Base-by-base conservation (phyloP, 2,113 vertebrate species). In the Hypanus sabinus region DNA sequence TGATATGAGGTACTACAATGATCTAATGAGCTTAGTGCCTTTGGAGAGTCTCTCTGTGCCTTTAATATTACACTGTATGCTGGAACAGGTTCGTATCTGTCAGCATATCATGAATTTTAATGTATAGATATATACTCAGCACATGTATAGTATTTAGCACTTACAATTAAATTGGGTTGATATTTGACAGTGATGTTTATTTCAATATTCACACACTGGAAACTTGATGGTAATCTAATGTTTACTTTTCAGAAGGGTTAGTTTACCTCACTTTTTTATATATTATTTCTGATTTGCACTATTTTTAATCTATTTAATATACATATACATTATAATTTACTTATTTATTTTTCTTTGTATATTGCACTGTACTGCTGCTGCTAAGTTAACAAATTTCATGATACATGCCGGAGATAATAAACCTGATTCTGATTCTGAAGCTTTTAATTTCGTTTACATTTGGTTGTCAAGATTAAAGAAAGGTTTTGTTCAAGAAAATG, bases 1-100 rank as follows among this genome's bases (percentile, higher is more conserved):
- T 88, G 97, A 99, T 94, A 97, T 97, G 97, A 96, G 97, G 85
- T 97, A 97, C 94, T 99, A 99, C 95, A 96, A 95, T 95, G 96
- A 97, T 90, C 95, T 99, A 18, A 94, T 99, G 90, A 97, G 96
- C 95, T 95, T 95, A 16, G 93, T 98, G 94, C 97, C 98, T 0
- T 96, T 97, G 27, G 98, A 98, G 94, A 96, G 95, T 62, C 94
- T 97, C 94, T 98, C 98, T 88, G 97, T 98, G 85, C 94, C 98
- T 3, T 95, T 99, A 62, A 96, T 99, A 22, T 94, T 99, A 92
- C 95, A 97, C 94, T 98, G 98, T 94, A 96, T 99, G 95, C 95
- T 99, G 90, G 98, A 99, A 92, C 98, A 99, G 98, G 98, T 99
- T 73, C 36, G 96, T 95, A 81, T 65, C 75, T 85, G 16, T 62